Evolutionary conservation across 2,113 vertebrate species (phyloP), one percentile per base, ranked within the genome.

Genomic region (Grantiella picta): DNA sequence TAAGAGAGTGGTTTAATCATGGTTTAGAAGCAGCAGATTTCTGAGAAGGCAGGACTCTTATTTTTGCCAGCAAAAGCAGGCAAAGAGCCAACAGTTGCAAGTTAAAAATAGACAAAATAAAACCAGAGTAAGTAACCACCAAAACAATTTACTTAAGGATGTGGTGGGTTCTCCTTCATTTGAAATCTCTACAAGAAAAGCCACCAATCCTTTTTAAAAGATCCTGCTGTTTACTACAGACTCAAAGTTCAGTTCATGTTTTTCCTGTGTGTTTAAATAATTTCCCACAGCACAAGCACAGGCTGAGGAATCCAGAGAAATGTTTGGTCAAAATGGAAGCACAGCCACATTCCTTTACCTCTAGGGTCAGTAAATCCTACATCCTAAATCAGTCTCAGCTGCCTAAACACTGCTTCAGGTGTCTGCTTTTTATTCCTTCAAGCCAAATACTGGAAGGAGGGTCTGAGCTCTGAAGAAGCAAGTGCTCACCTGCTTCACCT

Each of bases 101-200:
- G 94, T 87, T 96, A 95, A 95, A 96, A 95, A 96, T 95, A 96
- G 93, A 91, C 90, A 94, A 92, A 95, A 96, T 94, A 94, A 85
- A 92, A 94, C 82, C 44, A 91, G 95, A 81, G 87, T 95, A 95
- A 95, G 89, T 88, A 96, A 96, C 95, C 95, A 96, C 94, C 79
- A 95, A 89, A 97, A 91, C 89, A 95, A 93, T 96, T 95, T 95
- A 90, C 71, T 97, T 91, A 95, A 97, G 94, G 96, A 96, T 96
- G 95, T 95, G 92, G 94, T 95, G 78, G 91, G 92, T 95, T 96
- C 96, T 91, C 94, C 90, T 95, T 91, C 93, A 94, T 96, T 94
- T 95, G 93, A 96, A 92, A 94, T 63, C 78, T 91, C 76, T 93
- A 86, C 90, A 86, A 87, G 86, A 89, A 91, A 97, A 97, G 93